Conservation (phyloP, 2,888 invertebrate species). For the Cheilosia variabilis region DNA sequence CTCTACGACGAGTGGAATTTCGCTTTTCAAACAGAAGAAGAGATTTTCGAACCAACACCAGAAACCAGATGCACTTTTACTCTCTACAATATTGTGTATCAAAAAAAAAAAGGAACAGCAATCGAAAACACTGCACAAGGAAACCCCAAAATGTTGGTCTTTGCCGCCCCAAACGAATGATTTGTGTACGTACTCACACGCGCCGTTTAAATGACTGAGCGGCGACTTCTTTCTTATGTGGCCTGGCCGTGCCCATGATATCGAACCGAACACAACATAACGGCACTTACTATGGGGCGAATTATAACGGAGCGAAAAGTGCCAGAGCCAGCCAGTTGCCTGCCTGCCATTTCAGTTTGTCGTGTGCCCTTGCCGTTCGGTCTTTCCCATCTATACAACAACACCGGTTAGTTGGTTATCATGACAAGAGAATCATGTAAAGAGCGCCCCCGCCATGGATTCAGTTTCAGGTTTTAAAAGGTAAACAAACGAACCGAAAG, state of each 20-base stretch:
- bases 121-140: conserved; percentile 29
- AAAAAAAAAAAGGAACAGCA: not conserved
- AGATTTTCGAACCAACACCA: not conserved
- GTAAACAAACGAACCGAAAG: conserved; percentile 49
- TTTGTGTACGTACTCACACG: conserved; percentile 67
- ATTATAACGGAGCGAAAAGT: conserved; percentile 53
- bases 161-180: conserved; percentile 40
- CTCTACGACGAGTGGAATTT: not conserved
- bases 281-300: conserved; percentile 57
- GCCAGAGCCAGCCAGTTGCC: not conserved
- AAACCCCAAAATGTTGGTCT: conserved; percentile 26
- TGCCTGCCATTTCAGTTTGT: conserved; percentile 24
- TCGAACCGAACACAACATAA: conserved; percentile 60
- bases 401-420: conserved; percentile 7
- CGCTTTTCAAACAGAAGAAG: not conserved
- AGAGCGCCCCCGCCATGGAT: conserved; percentile 54
- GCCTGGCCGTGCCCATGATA: conserved; percentile 50
- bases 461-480: conserved; percentile 29
- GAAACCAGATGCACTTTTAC: conserved; percentile 39
- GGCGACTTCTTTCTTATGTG: conserved; percentile 65
- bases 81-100: not conserved
- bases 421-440: conserved; percentile 9
- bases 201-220: conserved; percentile 72
- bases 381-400: not conserved
- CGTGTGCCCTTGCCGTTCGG: conserved; percentile 37